Conservation (phyloP, 2,797 vertebrate species). For the Gymnopithys bicolor region DNA sequence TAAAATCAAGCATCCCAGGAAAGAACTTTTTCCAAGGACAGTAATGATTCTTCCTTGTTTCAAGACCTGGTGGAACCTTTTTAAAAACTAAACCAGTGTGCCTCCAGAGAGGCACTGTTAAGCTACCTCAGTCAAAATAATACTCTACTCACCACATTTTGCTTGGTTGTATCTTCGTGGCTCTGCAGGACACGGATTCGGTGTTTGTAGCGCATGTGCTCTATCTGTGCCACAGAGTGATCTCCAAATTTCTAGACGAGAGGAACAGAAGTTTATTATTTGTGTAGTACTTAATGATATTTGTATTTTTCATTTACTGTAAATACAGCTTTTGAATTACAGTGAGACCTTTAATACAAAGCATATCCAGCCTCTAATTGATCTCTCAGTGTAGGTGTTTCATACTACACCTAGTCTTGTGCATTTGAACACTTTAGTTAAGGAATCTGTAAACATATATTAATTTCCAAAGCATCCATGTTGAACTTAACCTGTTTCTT, state of each 20-base stretch:
- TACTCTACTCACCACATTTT: conserved; percentile 86
- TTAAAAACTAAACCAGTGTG: accelerated
- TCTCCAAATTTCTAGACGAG: conserved; percentile 88
- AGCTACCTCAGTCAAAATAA: neutral
- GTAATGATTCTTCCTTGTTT: neutral
- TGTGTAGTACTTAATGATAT: neutral
- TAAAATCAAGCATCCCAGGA: neutral
- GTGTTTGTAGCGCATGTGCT: conserved; percentile 90
- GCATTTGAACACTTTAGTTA: neutral
- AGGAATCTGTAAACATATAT: neutral
- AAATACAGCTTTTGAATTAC: neutral
- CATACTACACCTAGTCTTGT: neutral
- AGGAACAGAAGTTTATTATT: neutral
- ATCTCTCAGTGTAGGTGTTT: neutral
- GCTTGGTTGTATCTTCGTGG: conserved; percentile 93
- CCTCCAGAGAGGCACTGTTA: neutral
- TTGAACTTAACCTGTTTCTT: neutral
- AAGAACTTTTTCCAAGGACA: neutral
- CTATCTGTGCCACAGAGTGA: conserved; percentile 89
- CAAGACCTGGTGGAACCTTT: neutral
- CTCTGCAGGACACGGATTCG: conserved; percentile 90
- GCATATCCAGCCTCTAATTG: neutral
- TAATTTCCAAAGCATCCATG: neutral
- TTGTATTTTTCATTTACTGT: neutral
- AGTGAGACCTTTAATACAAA: neutral